A percentile compares a stretch with the other conserved stretches of the same genome.
These are phyloP conservation scores for Umimayanthus kanabou DNA, from an alignment of 92 coral and sea anemone genomes.

Conservation along the genomic window DNA sequence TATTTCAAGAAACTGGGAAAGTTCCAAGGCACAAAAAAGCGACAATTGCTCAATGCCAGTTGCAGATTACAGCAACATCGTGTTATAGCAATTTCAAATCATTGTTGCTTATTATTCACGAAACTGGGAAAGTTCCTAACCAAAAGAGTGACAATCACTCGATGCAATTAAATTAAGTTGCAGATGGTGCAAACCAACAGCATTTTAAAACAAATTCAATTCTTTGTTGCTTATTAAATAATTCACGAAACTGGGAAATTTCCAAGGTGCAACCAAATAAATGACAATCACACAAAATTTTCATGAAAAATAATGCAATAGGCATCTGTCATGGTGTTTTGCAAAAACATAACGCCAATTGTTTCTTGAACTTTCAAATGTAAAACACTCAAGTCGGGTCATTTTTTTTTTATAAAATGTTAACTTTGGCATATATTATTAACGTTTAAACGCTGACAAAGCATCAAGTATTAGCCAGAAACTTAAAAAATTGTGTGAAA, in stretches of 20 bases:
- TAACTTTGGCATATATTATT: too few species aligned
- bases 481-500: not conserved
- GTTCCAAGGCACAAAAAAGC: not conserved
- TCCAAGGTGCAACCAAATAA: not conserved
- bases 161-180: not conserved
- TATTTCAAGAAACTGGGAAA: not conserved
- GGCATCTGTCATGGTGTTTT: not conserved
- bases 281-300: not conserved
- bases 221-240: too few species aligned
- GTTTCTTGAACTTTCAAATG: not conserved
- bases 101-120: not conserved
- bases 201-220: not conserved
- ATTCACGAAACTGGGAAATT: too few species aligned
- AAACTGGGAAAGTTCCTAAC: not conserved
- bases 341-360: not conserved
- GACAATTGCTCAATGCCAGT: not conserved
- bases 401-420: not conserved
- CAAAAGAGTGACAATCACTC: not conserved
- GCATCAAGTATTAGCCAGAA: not conserved
- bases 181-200: conserved; percentile 7
- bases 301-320: not conserved
- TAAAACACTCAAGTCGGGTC: not conserved
- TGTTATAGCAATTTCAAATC: not conserved
- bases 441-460: not conserved
- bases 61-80: conserved; percentile 10